Conservation (phyloP, 2,797 vertebrate genomes). For the Cryptoblepharus egeriae region DNA sequence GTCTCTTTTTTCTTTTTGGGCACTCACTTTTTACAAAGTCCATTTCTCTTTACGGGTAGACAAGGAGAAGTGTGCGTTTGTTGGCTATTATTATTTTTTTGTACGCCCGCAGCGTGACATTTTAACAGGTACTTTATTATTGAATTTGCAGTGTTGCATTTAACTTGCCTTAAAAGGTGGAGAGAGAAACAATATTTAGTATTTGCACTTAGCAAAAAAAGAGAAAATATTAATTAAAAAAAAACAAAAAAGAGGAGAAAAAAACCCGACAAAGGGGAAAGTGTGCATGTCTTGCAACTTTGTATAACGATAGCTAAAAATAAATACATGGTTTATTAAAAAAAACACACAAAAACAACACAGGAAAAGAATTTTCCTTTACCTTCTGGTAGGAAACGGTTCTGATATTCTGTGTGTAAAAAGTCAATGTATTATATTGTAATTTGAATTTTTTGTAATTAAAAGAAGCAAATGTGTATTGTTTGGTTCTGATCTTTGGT, state of each 20-base stretch:
- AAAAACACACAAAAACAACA: slow-evolving; percentile 6
- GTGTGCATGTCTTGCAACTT: slow-evolving; percentile 77
- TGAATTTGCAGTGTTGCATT: slow-evolving; percentile 51
- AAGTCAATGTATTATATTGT: slow-evolving; percentile 81
- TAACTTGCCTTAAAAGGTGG: slow-evolving; percentile 84
- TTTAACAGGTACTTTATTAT: slow-evolving; percentile 50
- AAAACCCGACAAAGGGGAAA: slow-evolving; percentile 52
- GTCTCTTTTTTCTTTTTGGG: background rate
- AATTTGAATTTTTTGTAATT: slow-evolving; percentile 81
- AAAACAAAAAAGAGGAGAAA: background rate
- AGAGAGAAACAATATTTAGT: slow-evolving; percentile 74
- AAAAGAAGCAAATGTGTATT: slow-evolving; percentile 69
- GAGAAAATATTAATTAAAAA: slow-evolving; percentile 62
- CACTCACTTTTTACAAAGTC: background rate
- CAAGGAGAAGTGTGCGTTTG: background rate
- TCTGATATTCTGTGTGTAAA: slow-evolving; percentile 77
- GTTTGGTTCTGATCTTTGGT: slow-evolving; percentile 21
- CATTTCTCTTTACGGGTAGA: slow-evolving; percentile 7
- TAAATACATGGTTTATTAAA: slow-evolving; percentile 71
- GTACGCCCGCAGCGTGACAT: slow-evolving; percentile 26
- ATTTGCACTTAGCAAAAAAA: slow-evolving; percentile 80
- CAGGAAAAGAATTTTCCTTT: slow-evolving; percentile 64
- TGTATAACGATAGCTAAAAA: slow-evolving; percentile 74
- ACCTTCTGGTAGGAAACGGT: slow-evolving; percentile 71
- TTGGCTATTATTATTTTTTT: background rate